phyloP scores from a whole-genome alignment of 2,888 invertebrate species.

The Callimorpha dominula region DNA sequence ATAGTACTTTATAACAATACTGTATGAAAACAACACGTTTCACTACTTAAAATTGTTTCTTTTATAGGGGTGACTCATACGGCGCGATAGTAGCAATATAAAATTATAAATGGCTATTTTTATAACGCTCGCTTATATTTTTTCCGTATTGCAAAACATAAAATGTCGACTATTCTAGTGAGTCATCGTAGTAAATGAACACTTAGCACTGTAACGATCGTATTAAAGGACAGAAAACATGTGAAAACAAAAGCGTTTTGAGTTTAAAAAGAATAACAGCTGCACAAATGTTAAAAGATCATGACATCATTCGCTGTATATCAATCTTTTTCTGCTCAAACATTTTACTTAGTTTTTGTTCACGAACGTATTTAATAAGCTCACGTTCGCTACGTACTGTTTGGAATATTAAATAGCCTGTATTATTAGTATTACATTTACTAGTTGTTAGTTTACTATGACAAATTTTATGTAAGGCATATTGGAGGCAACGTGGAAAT shows the following conservation, averaged over 20 bases:
- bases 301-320: conserved; percentile 13
- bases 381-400: conserved; percentile 5
- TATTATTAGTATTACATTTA: conserved; percentile 3
- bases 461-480: neutral
- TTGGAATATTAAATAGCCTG: conserved; percentile 5
- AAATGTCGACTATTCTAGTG: neutral
- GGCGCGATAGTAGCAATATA: neutral
- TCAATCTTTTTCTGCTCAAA: conserved; percentile 3
- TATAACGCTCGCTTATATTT: neutral
- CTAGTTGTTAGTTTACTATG: neutral
- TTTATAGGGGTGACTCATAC: conserved; percentile 7
- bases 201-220: conserved; percentile 9
- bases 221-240: conserved; percentile 10
- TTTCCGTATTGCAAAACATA: conserved; percentile 12
- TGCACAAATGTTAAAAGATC: conserved; percentile 1
- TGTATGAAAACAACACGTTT: neutral
- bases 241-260: conserved; percentile 10
- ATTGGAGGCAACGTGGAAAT: neutral
- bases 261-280: neutral
- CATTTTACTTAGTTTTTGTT: conserved; percentile 10
- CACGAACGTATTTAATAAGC: conserved; percentile 7
- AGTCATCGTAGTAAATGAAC: conserved; percentile 6
- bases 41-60: conserved; percentile 1
- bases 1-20: neutral
- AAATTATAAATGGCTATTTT: conserved; percentile 12